Conservation (phyloP, 2,888 invertebrate genomes). For the Elgonia sp. region DNA sequence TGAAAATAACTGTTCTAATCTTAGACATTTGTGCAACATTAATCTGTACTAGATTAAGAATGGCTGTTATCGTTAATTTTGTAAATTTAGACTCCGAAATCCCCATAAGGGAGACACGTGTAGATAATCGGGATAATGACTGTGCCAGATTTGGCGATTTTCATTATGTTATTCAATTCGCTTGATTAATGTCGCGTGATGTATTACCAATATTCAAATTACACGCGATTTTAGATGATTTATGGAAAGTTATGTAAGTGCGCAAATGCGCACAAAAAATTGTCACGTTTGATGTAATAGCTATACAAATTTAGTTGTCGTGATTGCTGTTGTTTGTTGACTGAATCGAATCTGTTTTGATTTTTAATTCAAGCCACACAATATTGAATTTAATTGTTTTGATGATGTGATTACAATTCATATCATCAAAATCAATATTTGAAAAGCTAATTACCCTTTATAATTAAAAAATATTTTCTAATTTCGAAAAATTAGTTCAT, state of each 20-base stretch:
- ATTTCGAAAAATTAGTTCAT: no score
- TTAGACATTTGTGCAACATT: no score
- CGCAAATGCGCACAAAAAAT: conserved; percentile 47
- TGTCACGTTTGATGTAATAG: conserved; percentile 43
- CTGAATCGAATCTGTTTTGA: conserved; percentile 3
- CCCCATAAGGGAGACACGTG: conserved; percentile 57
- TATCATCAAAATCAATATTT: no score
- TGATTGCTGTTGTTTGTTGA: conserved; percentile 9
- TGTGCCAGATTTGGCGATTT: conserved; percentile 62
- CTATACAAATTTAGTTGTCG: conserved; percentile 39
- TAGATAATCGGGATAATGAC: conserved; percentile 60
- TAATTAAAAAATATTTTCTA: no score
- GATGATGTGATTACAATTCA: no score
- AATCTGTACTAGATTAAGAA: background rate
- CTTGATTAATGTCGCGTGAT: conserved; percentile 58
- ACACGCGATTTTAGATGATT: conserved; percentile 57
- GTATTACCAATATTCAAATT: conserved; percentile 55
- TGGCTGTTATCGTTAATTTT: conserved; percentile 2
- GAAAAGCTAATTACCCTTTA: no score
- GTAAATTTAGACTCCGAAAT: conserved; percentile 13
- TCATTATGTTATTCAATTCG: conserved; percentile 47
- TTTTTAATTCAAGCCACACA: background rate
- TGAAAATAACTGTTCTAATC: no score
- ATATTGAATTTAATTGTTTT: background rate
- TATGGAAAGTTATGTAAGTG: conserved; percentile 70